These are phyloP conservation scores for Rhynchonema sp. DNA, from an alignment of 2,888 invertebrate genomes.

Conservation along the genomic window DNA sequence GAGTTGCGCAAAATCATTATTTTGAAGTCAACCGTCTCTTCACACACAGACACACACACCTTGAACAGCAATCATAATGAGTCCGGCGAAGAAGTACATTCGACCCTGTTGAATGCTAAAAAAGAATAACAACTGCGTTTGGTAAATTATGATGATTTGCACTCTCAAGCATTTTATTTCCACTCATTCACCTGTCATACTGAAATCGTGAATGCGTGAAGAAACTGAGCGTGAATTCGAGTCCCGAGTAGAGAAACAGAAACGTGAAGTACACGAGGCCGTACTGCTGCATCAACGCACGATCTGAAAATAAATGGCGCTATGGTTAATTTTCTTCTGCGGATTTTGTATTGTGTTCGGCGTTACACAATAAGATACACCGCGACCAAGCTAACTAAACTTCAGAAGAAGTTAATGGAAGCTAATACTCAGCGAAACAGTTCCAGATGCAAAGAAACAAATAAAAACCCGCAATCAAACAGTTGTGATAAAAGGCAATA, in stretches of 20 bases:
- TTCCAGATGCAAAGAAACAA: too few relatives aligned
- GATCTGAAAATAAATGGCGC: conserved; percentile 11
- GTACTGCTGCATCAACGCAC: conserved; percentile 20
- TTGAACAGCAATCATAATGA: conserved; percentile 73
- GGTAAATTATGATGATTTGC: too few relatives aligned
- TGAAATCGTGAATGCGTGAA: conserved; percentile 74
- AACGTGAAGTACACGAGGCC: conserved; percentile 52
- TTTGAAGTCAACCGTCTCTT: too few relatives aligned
- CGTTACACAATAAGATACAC: too few relatives aligned
- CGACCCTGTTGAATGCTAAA: conserved; percentile 82
- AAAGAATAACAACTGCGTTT: conserved; percentile 6
- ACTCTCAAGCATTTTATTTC: not conserved
- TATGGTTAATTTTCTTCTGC: too few relatives aligned
- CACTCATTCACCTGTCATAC: conserved; percentile 40
- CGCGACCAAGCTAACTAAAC: too few relatives aligned
- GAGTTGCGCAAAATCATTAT: too few relatives aligned
- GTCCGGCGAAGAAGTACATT: conserved; percentile 83
- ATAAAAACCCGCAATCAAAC: too few relatives aligned
- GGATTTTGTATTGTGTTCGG: too few relatives aligned
- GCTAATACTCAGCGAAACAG: too few relatives aligned
- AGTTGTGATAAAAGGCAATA: too few relatives aligned
- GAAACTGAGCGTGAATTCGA: conserved; percentile 92
- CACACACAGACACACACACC: conserved; percentile 15
- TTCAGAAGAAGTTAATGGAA: too few relatives aligned
- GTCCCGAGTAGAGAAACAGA: conserved; percentile 76